A percentile compares a stretch with the other conserved stretches of the same genome.
Evolutionary conservation across 2,888 invertebrate genomes (phyloP).

Genomic region (Steinernema carpocapsae): DNA sequence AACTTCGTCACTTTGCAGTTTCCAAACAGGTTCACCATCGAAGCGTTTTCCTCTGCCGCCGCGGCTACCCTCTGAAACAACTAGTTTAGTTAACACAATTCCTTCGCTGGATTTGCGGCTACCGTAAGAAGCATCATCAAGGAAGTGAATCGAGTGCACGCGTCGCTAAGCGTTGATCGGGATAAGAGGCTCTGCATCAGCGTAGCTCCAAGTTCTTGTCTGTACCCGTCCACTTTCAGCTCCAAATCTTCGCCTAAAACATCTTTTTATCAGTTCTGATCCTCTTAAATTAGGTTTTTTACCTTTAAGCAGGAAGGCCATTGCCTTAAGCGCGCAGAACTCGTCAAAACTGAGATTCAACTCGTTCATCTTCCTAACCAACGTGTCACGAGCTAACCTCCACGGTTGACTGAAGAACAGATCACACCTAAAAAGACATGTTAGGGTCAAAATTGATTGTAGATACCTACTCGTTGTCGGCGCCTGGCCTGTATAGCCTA

Average conservation of each 20-base stretch:
- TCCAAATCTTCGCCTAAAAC: background rate
- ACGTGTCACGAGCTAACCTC: background rate
- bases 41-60: conserved; percentile 12
- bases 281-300: background rate
- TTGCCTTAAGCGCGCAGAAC: background rate
- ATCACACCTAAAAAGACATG: background rate
- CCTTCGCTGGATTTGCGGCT: background rate
- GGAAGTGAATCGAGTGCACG: conserved; percentile 1
- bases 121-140: background rate
- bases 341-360: background rate
- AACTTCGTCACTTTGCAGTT: background rate
- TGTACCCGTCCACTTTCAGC: background rate
- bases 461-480: background rate
- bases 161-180: background rate
- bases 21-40: background rate
- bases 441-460: background rate
- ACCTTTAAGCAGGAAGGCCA: background rate
- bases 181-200: background rate
- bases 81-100: background rate
- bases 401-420: background rate
- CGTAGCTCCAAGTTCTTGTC: background rate
- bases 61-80: conserved; percentile 10
- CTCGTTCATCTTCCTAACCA: background rate
- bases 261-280: background rate
- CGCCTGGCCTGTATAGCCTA: background rate